Evolutionary conservation across 2,113 vertebrate species (phyloP).

Genomic region (Halichoerus grypus): DNA sequence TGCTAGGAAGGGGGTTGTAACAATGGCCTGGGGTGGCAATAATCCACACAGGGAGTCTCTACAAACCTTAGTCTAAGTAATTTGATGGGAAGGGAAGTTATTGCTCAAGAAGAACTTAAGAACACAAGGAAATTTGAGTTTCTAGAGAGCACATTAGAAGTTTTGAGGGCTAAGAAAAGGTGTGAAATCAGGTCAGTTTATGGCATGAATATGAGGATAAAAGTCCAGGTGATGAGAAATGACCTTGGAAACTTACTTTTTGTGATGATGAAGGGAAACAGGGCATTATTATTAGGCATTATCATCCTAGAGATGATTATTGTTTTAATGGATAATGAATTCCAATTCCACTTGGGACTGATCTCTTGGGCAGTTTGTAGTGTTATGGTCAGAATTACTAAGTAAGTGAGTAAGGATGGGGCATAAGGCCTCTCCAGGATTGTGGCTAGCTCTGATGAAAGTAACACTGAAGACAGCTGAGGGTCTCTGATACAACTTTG

Average conservation of each 20-base stretch:
- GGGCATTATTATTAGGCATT: neutral
- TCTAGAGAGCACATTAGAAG: neutral
- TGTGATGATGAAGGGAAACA: neutral
- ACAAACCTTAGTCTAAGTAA: neutral
- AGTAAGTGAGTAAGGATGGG: too few species aligned
- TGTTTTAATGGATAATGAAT: neutral
- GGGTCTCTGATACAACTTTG: neutral
- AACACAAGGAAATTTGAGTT: neutral
- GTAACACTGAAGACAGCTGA: neutral
- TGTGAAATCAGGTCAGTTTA: neutral
- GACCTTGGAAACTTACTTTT: neutral
- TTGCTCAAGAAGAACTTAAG: neutral
- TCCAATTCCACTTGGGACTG: neutral
- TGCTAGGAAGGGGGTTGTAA: too few species aligned
- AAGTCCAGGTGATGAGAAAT: neutral
- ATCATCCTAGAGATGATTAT: neutral
- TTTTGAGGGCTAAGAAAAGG: neutral
- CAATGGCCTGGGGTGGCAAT: neutral
- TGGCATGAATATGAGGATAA: neutral
- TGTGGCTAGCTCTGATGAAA: neutral
- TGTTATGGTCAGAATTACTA: neutral
- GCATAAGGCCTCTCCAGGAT: accelerated
- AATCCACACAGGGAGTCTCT: neutral
- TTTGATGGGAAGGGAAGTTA: neutral
- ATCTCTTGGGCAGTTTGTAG: neutral